phyloP scores from a whole-genome alignment of 2,888 invertebrate species.

The Drosophila pseudotalamancana region DNA sequence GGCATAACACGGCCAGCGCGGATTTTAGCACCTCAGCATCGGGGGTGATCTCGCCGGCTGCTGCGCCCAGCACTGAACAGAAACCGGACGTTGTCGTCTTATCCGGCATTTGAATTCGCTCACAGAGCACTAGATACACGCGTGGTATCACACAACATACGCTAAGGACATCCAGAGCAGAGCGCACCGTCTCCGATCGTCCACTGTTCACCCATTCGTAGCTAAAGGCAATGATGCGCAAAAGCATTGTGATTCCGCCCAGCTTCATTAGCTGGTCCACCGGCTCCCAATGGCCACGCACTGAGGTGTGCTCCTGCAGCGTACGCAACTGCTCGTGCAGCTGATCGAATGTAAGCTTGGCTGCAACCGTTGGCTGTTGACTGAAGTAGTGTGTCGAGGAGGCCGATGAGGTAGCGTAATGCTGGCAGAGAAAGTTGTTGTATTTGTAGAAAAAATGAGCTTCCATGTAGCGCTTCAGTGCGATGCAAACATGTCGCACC shows the following conservation, averaged over 20 bases:
- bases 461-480: conserved; percentile 95
- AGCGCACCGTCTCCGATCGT: conserved; percentile 92
- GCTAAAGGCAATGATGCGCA: conserved; percentile 94
- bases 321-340: conserved; percentile 94
- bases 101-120: conserved; percentile 91
- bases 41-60: conserved; percentile 95
- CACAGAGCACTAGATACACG: conserved; percentile 90
- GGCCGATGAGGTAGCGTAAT: conserved; percentile 83
- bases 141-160: conserved; percentile 95
- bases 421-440: conserved; percentile 88
- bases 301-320: conserved; percentile 90
- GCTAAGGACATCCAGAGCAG: conserved; percentile 93
- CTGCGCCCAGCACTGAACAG: conserved; percentile 93
- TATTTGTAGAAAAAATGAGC: conserved; percentile 93
- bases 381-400: conserved; percentile 80
- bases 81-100: conserved; percentile 91
- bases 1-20: conserved; percentile 94
- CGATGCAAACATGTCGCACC: conserved; percentile 95
- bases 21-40: conserved; percentile 97
- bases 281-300: conserved; percentile 93
- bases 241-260: conserved; percentile 91
- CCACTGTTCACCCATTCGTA: conserved; percentile 94
- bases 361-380: conserved; percentile 86
- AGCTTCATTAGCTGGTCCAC: conserved; percentile 94
- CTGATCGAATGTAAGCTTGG: conserved; percentile 90